Evolutionary conservation across 2,797 vertebrate genomes (phyloP).

Genomic region (Heteromormyrus szaboi): DNA sequence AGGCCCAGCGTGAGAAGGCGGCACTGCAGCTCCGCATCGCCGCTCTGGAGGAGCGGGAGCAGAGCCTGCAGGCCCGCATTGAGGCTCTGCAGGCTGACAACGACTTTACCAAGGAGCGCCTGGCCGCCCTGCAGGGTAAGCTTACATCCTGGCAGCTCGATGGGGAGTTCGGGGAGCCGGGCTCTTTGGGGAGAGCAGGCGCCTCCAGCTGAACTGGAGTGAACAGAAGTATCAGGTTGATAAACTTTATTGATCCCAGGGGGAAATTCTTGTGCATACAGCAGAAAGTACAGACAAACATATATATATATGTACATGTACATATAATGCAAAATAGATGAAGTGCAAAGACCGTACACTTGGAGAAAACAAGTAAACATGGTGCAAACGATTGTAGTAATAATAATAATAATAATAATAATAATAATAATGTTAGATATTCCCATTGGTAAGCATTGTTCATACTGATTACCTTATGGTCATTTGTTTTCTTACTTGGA

Average conservation of each 20-base stretch:
- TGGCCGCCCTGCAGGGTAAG: constrained; percentile 88
- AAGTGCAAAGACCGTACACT: neutral
- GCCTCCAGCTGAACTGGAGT: neutral
- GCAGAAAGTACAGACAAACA: neutral
- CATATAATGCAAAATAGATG: neutral
- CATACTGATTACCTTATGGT: neutral
- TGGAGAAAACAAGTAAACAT: neutral
- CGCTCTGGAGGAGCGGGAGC: constrained; percentile 96
- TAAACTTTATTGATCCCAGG: neutral
- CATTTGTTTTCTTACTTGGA: neutral
- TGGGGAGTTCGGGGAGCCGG: neutral
- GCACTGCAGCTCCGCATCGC: constrained; percentile 86
- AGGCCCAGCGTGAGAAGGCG: constrained; percentile 82
- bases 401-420: neutral
- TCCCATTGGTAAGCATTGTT: neutral
- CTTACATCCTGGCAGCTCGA: neutral
- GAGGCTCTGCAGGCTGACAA: constrained; percentile 96
- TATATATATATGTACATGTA: neutral
- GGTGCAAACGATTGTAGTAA: neutral
- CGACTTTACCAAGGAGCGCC: constrained; percentile 93
- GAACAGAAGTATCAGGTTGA: neutral
- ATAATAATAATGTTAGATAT: neutral
- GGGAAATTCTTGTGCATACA: neutral
- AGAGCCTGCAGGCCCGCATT: constrained; percentile 92
- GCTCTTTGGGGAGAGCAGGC: neutral